Conservation (phyloP, 2,888 invertebrate genomes). For the Papilio gigon region DNA sequence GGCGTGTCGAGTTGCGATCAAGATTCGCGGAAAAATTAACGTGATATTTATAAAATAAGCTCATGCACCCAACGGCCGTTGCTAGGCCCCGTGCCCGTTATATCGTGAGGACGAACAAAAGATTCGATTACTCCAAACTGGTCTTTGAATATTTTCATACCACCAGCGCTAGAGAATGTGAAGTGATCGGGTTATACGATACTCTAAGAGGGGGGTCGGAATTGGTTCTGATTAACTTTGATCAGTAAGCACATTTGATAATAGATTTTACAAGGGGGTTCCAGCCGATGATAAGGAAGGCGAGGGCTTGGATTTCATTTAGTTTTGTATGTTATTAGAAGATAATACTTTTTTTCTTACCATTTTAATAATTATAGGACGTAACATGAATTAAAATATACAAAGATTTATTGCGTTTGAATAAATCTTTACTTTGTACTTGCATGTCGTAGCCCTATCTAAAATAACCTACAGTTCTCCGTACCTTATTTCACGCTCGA, state of each 20-base stretch:
- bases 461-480: constrained; percentile 44
- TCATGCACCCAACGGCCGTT: constrained; percentile 61
- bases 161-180: background rate
- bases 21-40: constrained; percentile 70
- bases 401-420: background rate
- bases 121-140: constrained; percentile 34
- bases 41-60: constrained; percentile 66
- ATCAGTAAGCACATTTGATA: constrained; percentile 24
- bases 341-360: background rate
- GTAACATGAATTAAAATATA: background rate
- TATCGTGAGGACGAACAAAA: constrained; percentile 36
- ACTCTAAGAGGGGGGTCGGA: constrained; percentile 19
- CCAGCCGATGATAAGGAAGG: too few relatives aligned
- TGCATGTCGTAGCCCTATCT: constrained; percentile 6
- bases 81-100: constrained; percentile 51
- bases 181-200: constrained; percentile 15
- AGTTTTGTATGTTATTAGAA: background rate
- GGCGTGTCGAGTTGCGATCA: constrained; percentile 67
- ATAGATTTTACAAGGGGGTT: too few relatives aligned
- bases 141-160: constrained; percentile 9
- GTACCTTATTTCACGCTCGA: constrained; percentile 64
- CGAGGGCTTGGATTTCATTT: too few relatives aligned
- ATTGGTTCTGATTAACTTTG: constrained; percentile 36
- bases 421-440: background rate
- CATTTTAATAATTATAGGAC: background rate